These are phyloP conservation scores for Nasonia vitripennis DNA, from an alignment of 1,140 invertebrate genomes.

Conservation along the genomic window DNA sequence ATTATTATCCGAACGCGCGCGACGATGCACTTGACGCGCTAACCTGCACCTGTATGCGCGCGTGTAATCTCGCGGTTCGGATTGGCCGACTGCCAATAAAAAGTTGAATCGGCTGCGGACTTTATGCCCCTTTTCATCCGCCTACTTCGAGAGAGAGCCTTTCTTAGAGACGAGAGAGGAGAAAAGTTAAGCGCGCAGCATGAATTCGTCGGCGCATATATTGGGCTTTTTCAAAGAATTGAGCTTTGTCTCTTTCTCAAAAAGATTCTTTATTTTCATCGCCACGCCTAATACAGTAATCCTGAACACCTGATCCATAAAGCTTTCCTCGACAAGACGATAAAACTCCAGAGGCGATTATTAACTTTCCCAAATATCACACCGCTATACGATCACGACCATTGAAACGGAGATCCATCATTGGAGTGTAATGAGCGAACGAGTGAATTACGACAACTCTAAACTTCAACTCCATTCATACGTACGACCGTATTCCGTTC, in stretches of 20 bases:
- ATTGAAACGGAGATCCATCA: not conserved
- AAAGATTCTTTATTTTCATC: not conserved
- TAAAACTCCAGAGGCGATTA: not conserved
- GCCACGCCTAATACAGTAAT: not conserved
- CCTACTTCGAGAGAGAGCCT: too few relatives aligned
- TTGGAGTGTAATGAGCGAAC: not conserved
- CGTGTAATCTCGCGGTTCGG: not conserved
- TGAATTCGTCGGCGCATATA: not conserved
- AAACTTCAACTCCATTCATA: not conserved
- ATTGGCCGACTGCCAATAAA: conserved; percentile 25
- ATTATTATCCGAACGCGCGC: not conserved
- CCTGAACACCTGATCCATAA: not conserved
- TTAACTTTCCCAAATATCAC: not conserved
- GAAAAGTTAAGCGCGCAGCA: not conserved
- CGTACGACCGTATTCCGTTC: conserved; percentile 19
- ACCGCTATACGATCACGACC: not conserved
- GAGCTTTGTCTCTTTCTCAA: not conserved
- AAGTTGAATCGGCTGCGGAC: not conserved
- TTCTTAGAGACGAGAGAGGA: too few relatives aligned
- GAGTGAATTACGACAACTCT: not conserved
- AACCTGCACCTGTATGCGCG: not conserved
- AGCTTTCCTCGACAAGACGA: not conserved
- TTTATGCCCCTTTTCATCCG: not conserved
- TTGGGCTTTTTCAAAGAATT: not conserved
- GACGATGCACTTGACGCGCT: not conserved